Conservation (phyloP, 2,888 invertebrate genomes). For the Stenodera caucasica region DNA sequence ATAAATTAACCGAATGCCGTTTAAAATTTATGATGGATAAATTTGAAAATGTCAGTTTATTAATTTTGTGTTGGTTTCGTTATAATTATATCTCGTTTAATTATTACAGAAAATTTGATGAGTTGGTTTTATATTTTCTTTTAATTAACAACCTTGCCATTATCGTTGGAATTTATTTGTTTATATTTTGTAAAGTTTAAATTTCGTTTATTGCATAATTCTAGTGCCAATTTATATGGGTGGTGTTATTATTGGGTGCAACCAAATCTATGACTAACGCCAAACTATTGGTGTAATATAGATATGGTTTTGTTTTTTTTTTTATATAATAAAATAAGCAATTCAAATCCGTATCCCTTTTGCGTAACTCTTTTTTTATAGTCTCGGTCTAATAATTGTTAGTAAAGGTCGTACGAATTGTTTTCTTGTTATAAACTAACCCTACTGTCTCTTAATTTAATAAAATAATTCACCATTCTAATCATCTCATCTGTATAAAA, state of each 20-base stretch:
- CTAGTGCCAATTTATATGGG: not conserved
- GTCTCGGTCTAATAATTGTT: constrained; percentile 43
- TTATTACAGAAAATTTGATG: not conserved
- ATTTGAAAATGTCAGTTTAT: not conserved
- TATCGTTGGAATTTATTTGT: not conserved
- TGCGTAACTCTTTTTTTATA: constrained; percentile 43
- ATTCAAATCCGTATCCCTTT: constrained; percentile 38
- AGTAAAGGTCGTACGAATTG: constrained; percentile 35
- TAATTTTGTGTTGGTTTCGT: not conserved
- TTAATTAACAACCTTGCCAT: not conserved
- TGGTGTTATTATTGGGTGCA: not conserved
- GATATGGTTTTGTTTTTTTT: not conserved
- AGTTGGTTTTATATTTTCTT: no score
- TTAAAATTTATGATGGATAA: not conserved
- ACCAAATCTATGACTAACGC: not conserved
- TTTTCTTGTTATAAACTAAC: constrained; percentile 13
- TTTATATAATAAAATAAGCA: constrained; percentile 5
- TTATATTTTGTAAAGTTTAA: no score
- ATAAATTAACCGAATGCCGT: not conserved
- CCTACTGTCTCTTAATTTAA: not conserved
- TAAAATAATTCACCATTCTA: not conserved
- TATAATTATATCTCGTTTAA: not conserved
- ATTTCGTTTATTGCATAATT: not conserved
- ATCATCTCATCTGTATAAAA: not conserved
- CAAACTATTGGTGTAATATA: not conserved